Evolutionary conservation across 2,888 invertebrate species (phyloP).

Genomic region (Abrostola tripartita): DNA sequence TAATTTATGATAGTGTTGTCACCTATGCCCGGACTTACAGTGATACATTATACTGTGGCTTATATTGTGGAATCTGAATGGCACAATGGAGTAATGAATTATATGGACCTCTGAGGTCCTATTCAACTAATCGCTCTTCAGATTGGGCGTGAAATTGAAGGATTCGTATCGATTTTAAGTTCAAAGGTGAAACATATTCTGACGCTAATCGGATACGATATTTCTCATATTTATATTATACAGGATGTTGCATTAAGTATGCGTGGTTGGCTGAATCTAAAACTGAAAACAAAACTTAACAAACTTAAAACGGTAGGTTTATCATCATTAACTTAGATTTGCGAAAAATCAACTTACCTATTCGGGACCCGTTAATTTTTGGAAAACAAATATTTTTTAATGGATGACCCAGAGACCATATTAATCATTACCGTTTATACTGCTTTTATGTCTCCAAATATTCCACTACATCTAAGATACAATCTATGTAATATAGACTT

Average conservation of each 20-base stretch:
- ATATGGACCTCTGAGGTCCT: neutral
- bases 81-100: conserved; percentile 1
- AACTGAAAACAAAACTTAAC: no score
- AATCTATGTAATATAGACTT: conserved; percentile 7
- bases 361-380: no score
- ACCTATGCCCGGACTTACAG: neutral
- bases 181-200: neutral
- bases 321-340: no score
- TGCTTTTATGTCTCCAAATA: no score
- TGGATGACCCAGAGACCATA: no score
- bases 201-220: neutral
- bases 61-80: neutral
- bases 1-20: neutral
- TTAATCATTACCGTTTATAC: no score
- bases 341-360: no score
- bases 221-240: no score
- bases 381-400: no score
- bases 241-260: no score
- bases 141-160: neutral
- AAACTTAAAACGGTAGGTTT: no score
- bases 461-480: neutral
- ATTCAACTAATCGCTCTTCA: conserved; percentile 1
- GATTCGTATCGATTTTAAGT: neutral
- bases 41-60: neutral
- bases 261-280: no score